Evolutionary conservation across 2,113 vertebrate species (phyloP).

Genomic region (Catharus minimus): DNA sequence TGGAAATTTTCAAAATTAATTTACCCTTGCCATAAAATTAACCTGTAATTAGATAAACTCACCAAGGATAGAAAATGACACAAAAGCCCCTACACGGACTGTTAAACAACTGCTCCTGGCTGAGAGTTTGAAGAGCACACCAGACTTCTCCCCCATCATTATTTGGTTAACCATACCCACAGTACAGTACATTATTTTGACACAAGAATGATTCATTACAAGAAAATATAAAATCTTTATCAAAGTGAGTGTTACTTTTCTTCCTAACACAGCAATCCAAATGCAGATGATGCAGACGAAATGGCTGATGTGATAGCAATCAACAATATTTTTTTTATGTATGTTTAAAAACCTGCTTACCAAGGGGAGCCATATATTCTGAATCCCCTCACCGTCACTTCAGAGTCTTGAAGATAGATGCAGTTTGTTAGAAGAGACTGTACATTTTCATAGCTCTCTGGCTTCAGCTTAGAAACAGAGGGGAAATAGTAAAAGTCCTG

Average conservation of each 20-base stretch:
- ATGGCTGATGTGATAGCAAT: slow-evolving; percentile 28
- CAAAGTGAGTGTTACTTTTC: not conserved
- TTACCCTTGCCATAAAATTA: not conserved
- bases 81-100: not conserved
- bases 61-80: not conserved
- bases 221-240: slow-evolving; percentile 18
- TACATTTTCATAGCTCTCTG: slow-evolving; percentile 95
- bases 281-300: not conserved
- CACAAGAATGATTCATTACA: not conserved
- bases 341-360: slow-evolving; percentile 80
- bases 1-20: not conserved
- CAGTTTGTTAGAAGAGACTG: slow-evolving; percentile 96
- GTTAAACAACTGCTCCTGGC: not conserved
- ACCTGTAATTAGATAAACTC: not conserved
- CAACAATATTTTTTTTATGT: not conserved
- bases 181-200: not conserved
- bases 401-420: slow-evolving; percentile 97
- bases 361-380: slow-evolving; percentile 93
- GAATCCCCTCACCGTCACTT: slow-evolving; percentile 93
- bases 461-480: slow-evolving; percentile 94
- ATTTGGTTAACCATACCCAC: not conserved
- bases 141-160: not conserved
- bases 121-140: not conserved
- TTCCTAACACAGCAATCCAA: not conserved
- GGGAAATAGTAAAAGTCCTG: slow-evolving; percentile 99